phyloP scores from a whole-genome alignment of 2,888 invertebrate genomes.

The Cecidostiba fungosa region DNA sequence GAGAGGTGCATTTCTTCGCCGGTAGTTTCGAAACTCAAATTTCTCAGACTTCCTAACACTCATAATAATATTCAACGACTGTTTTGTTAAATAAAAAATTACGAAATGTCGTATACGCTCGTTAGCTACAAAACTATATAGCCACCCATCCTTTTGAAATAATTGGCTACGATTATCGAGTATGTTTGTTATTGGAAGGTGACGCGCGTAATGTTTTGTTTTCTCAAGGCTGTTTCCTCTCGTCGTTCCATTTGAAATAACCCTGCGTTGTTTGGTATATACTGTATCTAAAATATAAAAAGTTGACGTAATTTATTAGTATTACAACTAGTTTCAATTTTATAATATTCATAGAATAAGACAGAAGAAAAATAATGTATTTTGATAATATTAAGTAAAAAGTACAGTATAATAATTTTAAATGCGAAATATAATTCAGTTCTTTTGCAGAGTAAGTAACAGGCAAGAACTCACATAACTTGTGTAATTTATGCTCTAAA shows the following conservation, averaged over 20 bases:
- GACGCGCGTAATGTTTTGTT: neutral
- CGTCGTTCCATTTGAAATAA: neutral
- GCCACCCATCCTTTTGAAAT: constrained; percentile 18
- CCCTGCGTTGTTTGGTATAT: neutral
- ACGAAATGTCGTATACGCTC: constrained; percentile 1
- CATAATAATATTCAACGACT: neutral
- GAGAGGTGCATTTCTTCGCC: neutral
- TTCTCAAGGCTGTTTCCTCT: neutral
- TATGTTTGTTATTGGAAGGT: neutral
- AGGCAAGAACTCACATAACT: neutral
- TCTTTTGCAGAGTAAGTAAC: neutral
- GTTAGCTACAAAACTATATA: constrained; percentile 31
- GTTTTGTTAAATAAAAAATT: constrained; percentile 42
- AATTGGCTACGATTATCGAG: constrained; percentile 30
- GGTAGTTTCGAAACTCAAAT: constrained; percentile 45
- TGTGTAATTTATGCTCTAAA: neutral
- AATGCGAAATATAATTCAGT: neutral
- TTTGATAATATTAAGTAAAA: neutral
- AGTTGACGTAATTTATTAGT: too few relatives aligned
- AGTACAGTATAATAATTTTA: neutral
- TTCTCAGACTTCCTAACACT: constrained; percentile 16
- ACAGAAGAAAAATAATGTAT: neutral
- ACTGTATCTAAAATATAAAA: too few relatives aligned
- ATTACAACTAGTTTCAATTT: too few relatives aligned
- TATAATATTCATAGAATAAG: neutral